phyloP scores from a whole-genome alignment of 2,113 vertebrate species.

The Sitta europaea region DNA sequence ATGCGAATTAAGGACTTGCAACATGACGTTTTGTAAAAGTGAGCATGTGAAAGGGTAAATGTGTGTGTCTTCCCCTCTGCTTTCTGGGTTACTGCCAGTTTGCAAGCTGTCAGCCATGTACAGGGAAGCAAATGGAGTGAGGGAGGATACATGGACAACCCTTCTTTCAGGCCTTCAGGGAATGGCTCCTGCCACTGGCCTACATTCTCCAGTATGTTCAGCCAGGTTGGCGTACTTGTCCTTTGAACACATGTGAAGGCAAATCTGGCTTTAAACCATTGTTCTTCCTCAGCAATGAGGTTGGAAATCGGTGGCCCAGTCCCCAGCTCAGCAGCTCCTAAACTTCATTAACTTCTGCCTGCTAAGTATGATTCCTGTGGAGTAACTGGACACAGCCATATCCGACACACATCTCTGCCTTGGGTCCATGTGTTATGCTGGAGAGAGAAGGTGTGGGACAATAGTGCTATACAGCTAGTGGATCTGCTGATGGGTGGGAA shows the following conservation, averaged over 20 bases:
- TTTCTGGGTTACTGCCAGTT: conserved; percentile 33
- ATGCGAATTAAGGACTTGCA: background rate
- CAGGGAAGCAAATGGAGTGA: background rate
- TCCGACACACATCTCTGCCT: background rate
- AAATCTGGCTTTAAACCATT: background rate
- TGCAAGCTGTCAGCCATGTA: conserved; percentile 21
- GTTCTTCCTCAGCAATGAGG: background rate
- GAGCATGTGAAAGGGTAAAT: background rate
- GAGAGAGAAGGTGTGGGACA: background rate
- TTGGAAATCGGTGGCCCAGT: background rate
- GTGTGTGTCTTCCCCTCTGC: background rate
- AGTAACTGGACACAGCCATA: background rate
- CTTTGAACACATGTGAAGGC: background rate
- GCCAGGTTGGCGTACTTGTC: background rate
- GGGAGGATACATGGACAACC: background rate
- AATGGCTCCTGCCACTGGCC: background rate
- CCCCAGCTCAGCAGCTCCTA: background rate
- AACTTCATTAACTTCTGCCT: background rate
- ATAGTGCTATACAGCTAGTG: background rate
- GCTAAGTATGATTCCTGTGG: background rate
- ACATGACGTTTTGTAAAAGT: background rate
- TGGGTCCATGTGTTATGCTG: background rate
- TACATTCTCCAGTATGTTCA: background rate
- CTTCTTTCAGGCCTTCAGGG: background rate
- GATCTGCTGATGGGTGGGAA: background rate